phyloP scores from a whole-genome alignment of 2,888 invertebrate species.

The Metellina segmentata region DNA sequence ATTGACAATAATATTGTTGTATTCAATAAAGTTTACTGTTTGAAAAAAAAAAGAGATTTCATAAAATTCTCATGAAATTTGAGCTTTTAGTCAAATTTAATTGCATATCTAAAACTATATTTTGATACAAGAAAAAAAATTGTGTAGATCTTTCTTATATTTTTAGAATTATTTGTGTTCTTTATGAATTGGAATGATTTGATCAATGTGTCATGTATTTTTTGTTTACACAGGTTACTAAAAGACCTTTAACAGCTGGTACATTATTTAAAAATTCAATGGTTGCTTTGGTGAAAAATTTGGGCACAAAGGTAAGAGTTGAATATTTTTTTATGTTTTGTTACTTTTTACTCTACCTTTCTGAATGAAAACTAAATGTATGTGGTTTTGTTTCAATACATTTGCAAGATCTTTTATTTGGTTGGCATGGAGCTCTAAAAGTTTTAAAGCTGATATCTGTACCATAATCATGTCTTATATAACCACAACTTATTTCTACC shows the following conservation, averaged over 20 bases:
- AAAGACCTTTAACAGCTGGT: constrained; percentile 96
- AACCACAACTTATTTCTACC: no score
- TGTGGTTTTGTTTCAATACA: neutral
- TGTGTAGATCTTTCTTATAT: no score
- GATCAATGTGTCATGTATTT: neutral
- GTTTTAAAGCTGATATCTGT: neutral
- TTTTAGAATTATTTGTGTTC: no score
- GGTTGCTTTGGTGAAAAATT: constrained; percentile 91
- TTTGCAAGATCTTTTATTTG: neutral
- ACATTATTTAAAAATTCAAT: constrained; percentile 97
- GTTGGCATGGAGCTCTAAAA: neutral
- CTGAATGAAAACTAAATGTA: neutral
- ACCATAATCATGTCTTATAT: no score
- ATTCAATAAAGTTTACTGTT: no score
- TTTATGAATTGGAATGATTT: no score
- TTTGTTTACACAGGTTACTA: constrained; percentile 88
- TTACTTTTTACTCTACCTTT: neutral
- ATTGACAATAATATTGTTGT: no score
- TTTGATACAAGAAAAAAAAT: no score
- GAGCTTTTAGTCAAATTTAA: no score
- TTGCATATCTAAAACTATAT: no score
- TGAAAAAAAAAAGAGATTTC: no score
- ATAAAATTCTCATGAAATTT: no score
- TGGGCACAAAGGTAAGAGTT: constrained; percentile 87
- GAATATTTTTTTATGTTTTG: neutral